Percentiles rank a stretch among this genome's conserved stretches.
phyloP scores from a whole-genome alignment of 92 coral and sea anemone species.

The Siderastrea radians region DNA sequence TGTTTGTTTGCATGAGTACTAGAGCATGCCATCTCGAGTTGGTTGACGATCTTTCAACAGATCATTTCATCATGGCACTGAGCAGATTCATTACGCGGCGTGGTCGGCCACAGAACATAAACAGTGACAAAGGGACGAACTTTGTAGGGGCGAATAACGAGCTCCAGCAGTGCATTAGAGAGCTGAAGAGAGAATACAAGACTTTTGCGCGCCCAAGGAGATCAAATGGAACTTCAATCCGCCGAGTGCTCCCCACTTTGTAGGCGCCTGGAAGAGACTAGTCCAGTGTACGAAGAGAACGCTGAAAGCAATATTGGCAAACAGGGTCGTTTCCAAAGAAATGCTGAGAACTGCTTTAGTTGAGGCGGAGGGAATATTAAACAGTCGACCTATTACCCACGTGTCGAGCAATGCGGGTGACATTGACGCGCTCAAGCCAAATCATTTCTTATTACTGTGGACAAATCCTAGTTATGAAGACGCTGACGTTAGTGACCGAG shows the following conservation, averaged over 20 bases:
- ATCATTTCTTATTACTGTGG: slow-evolving; percentile 16
- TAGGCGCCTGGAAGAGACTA: too few relatives aligned
- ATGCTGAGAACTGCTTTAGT: too few relatives aligned
- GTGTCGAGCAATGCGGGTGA: too few relatives aligned
- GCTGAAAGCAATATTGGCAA: too few relatives aligned
- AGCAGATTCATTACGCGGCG: slow-evolving; percentile 31
- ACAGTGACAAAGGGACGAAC: neutral
- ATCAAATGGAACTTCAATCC: neutral
- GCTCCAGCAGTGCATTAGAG: neutral
- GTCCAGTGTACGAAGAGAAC: too few relatives aligned
- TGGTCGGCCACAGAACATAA: neutral
- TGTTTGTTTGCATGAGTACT: too few relatives aligned
- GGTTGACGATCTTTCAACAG: too few relatives aligned
- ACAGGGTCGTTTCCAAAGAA: too few relatives aligned
- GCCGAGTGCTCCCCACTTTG: slow-evolving; percentile 22
- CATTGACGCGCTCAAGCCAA: neutral
- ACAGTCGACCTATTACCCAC: too few relatives aligned
- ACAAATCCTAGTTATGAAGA: slow-evolving; percentile 21
- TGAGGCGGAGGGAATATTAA: too few relatives aligned
- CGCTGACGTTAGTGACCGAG: neutral
- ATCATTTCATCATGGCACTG: neutral
- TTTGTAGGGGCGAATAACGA: neutral
- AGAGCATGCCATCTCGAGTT: too few relatives aligned
- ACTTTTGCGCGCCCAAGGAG: neutral
- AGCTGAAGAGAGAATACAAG: too few relatives aligned